A percentile compares a stretch with the other conserved stretches of the same genome.
phyloP scores from a whole-genome alignment of 1,140 invertebrate species.

The Nasonia vitripennis region DNA sequence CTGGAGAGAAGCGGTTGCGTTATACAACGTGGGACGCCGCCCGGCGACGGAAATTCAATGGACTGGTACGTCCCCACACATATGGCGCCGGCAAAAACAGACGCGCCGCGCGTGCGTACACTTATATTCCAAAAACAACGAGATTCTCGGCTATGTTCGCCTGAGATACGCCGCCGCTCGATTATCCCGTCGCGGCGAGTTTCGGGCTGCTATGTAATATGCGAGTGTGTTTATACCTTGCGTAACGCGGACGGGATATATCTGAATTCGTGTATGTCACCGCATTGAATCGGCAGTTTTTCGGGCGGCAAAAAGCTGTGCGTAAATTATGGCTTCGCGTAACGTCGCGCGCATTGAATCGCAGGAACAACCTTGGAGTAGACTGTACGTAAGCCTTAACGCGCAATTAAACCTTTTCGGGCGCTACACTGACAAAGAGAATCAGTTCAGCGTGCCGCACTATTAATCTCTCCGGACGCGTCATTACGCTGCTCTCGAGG shows the following conservation, averaged over 20 bases:
- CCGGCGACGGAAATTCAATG: slow-evolving; percentile 56
- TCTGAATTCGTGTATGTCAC: too few relatives aligned
- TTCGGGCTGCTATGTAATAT: too few relatives aligned
- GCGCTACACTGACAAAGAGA: slow-evolving; percentile 3
- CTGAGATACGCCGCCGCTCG: neutral
- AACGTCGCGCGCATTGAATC: neutral
- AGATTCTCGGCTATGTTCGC: neutral
- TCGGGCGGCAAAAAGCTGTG: neutral
- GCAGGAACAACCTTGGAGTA: neutral
- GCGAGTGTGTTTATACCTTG: neutral
- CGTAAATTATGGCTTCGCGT: neutral
- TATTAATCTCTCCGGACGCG: slow-evolving; percentile 30
- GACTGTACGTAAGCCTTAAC: neutral
- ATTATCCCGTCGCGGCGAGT: neutral
- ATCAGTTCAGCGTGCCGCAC: neutral
- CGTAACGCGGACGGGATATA: neutral
- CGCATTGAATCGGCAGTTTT: too few relatives aligned
- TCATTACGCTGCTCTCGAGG: neutral
- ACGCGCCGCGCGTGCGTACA: neutral
- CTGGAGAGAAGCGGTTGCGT: slow-evolving; percentile 39
- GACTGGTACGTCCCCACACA: slow-evolving; percentile 53
- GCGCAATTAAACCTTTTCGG: slow-evolving; percentile 21
- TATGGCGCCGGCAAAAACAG: slow-evolving; percentile 23
- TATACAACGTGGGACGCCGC: neutral
- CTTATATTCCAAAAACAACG: slow-evolving; percentile 10